Evolutionary conservation across 2,797 vertebrate genomes (phyloP), one percentile per base, ranked within the genome.

Genomic region (Neopelma chrysocephalum): DNA sequence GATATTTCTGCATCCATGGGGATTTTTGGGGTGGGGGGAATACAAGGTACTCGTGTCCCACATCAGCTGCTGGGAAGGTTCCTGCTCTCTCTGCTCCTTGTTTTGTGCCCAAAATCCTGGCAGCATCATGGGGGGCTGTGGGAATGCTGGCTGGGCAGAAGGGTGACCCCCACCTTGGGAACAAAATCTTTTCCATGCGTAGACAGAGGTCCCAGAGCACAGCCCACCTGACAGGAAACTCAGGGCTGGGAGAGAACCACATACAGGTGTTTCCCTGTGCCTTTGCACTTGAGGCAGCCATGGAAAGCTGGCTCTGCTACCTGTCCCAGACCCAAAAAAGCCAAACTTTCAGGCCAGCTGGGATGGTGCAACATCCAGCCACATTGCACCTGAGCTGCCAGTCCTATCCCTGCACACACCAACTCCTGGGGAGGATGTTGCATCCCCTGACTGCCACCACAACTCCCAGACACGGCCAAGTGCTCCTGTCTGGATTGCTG

Each of bases 31-130:
- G 6, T 13, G 13, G 27, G 6, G 22, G 50, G 27, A 4, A 17
- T 3, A 1, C 1, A 0, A 51, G n/a, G 61, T 1, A 7, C 10
- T 27, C 0, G 0, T 36, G 45, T 32, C 42, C 45, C 12, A 0
- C 3, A 11, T 10, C 9, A 4, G 61, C 48, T 27, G 31, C 40
- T 5, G 12, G 1, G 31, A 47, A 7, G 2, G 23, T n/a, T 62
- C 78, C 45, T 1, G 1, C 43, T 80, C 77, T 1, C 1, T 43
- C 53, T 91, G 73, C 71, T 82, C 71, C 58, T 43, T 15, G 12
- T 4, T 80, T 27, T 26, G 40, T 68, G 53, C 82, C 82, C 75
- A 54, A 66, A 94, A 81, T 29, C 11, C 25, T 1, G 0, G 17
- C 1, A 6, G 48, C 22, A 42, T 38, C 57, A 32, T 3, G 20